Evolutionary conservation across 2,888 invertebrate genomes (phyloP).

Genomic region (Arctia plantaginis): DNA sequence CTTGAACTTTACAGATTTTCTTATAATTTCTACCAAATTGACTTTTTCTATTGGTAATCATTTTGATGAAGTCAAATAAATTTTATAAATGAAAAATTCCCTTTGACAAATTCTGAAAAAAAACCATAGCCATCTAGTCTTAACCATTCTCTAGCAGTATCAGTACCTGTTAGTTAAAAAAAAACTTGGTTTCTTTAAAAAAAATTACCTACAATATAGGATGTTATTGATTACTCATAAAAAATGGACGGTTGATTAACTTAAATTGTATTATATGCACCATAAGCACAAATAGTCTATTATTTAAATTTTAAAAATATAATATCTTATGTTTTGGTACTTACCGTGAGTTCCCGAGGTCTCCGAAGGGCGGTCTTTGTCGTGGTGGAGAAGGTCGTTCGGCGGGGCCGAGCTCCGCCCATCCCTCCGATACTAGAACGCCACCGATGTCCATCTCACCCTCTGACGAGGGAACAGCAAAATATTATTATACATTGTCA

Average conservation of each 20-base stretch:
- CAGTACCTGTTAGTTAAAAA: too few relatives aligned
- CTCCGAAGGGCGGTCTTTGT: constrained; percentile 72
- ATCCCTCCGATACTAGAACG: constrained; percentile 86
- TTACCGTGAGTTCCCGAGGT: constrained; percentile 71
- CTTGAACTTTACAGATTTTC: background rate
- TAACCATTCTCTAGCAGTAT: too few relatives aligned
- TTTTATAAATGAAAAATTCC: background rate
- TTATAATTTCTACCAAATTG: background rate
- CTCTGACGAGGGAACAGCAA: constrained; percentile 52
- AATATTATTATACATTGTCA: background rate
- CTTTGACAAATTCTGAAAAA: background rate
- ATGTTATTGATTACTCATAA: too few relatives aligned
- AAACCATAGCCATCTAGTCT: too few relatives aligned
- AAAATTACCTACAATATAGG: too few relatives aligned
- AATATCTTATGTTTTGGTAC: too few relatives aligned
- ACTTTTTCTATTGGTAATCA: too few relatives aligned
- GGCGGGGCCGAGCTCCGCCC: constrained; percentile 78
- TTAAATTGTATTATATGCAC: too few relatives aligned
- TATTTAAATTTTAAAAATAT: too few relatives aligned
- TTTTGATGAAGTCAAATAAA: background rate
- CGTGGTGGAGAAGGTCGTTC: constrained; percentile 58
- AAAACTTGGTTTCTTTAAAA: too few relatives aligned
- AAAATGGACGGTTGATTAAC: too few relatives aligned
- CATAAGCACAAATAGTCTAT: too few relatives aligned
- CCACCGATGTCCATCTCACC: constrained; percentile 88